Evolutionary conservation across 2,797 vertebrate species (phyloP).

Genomic region (Chrysocyon brachyurus): DNA sequence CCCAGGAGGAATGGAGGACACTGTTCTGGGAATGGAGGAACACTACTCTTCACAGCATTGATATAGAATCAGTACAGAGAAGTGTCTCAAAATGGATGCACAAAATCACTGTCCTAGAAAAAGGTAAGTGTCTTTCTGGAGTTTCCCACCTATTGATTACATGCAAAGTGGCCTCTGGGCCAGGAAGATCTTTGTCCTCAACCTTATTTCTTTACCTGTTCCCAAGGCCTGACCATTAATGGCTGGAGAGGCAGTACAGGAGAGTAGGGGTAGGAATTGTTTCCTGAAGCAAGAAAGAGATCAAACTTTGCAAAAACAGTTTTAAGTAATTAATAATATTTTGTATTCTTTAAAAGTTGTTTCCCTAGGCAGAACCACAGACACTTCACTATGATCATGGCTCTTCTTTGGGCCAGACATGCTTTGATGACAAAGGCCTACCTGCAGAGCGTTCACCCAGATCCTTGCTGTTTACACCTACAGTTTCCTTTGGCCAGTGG

Average conservation of each 20-base stretch:
- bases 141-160: neutral
- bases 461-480: neutral
- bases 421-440: neutral
- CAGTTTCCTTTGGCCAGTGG: neutral
- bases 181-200: neutral
- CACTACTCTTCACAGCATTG: conserved; percentile 80
- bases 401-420: neutral
- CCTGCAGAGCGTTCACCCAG: neutral
- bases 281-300: conserved; percentile 16
- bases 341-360: neutral
- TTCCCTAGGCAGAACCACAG: neutral
- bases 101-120: conserved; percentile 85
- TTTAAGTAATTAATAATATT: neutral
- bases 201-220: neutral
- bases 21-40: conserved; percentile 82
- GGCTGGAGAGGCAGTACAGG: neutral
- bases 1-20: conserved; percentile 84
- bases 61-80: conserved; percentile 84
- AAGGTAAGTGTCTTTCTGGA: conserved; percentile 80
- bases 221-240: neutral
- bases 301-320: neutral
- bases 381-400: neutral
- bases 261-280: neutral
- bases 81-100: conserved; percentile 85
- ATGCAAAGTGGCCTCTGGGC: neutral